phyloP scores from a whole-genome alignment of 2,888 invertebrate species.

The Aphodius granarius region DNA sequence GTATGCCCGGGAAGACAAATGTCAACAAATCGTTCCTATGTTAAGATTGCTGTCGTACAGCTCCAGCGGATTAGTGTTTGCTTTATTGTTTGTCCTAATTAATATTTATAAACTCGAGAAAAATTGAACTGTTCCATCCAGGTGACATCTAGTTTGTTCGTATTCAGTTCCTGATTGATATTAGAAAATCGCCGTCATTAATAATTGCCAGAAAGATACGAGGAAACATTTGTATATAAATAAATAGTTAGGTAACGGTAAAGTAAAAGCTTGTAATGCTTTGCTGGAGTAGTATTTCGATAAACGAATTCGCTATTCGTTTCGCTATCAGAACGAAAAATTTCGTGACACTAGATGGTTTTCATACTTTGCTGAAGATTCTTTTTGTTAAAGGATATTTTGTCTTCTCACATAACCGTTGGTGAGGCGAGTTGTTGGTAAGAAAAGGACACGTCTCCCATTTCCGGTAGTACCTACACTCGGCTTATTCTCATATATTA shows the following conservation, averaged over 20 bases:
- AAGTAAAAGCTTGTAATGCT: no score
- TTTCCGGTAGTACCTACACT: background rate
- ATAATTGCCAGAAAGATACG: background rate
- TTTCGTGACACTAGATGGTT: no score
- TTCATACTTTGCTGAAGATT: no score
- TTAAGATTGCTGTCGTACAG: background rate
- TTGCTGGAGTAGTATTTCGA: no score
- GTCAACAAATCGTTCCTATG: background rate
- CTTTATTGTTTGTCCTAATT: background rate
- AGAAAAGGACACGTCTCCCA: slow-evolving; percentile 26
- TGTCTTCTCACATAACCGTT: slow-evolving; percentile 1
- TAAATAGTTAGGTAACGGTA: background rate
- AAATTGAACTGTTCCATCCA: background rate
- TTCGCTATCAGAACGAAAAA: no score
- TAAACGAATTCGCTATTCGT: no score
- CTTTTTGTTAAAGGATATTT: no score
- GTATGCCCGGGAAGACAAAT: background rate
- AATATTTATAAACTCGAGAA: background rate
- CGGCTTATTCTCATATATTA: slow-evolving; percentile 38
- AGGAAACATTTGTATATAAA: background rate
- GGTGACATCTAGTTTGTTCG: background rate
- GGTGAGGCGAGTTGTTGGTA: slow-evolving; percentile 13
- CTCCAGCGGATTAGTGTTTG: background rate
- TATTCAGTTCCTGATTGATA: background rate
- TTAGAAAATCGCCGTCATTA: background rate